phyloP scores from a whole-genome alignment of 23 tunicate genomes.

The Styela clava region DNA sequence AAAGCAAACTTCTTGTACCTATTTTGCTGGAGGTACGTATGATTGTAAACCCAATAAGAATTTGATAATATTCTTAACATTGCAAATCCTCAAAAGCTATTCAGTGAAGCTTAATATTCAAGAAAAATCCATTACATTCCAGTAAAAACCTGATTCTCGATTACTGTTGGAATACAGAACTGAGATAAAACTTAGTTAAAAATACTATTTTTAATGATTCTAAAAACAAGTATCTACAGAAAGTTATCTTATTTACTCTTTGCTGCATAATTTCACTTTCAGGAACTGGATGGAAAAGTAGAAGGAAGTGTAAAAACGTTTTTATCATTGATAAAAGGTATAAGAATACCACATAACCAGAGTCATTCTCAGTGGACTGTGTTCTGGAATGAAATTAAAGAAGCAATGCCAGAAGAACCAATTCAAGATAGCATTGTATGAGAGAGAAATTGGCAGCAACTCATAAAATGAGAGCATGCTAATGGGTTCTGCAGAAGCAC shows the following conservation, averaged over 20 bases:
- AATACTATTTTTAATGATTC: background rate
- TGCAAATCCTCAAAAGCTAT: background rate
- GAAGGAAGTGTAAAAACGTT: constrained; percentile 81
- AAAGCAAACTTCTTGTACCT: constrained; percentile 83
- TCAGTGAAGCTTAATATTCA: no score
- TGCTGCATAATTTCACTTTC: no score
- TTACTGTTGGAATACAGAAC: no score
- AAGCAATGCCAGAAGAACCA: constrained; percentile 30
- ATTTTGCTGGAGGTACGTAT: constrained; percentile 67
- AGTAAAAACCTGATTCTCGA: no score
- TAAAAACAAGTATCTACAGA: background rate
- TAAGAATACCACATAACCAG: constrained; percentile 34
- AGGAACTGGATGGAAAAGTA: constrained; percentile 29
- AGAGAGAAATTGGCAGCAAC: no score
- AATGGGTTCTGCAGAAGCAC: no score
- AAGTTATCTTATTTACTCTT: no score
- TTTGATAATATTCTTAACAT: background rate
- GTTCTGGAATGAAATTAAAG: constrained; percentile 71
- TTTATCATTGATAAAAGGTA: constrained; percentile 58
- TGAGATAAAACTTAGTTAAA: no score
- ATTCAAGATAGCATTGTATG: background rate
- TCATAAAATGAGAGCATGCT: no score
- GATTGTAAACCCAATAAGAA: background rate
- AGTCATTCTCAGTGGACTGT: constrained; percentile 31
- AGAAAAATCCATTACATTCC: no score